A percentile compares a stretch with the other conserved stretches of the same genome.
These are phyloP conservation scores for Porites lobata DNA, from an alignment of 92 coral and sea anemone species.

Conservation along the genomic window DNA sequence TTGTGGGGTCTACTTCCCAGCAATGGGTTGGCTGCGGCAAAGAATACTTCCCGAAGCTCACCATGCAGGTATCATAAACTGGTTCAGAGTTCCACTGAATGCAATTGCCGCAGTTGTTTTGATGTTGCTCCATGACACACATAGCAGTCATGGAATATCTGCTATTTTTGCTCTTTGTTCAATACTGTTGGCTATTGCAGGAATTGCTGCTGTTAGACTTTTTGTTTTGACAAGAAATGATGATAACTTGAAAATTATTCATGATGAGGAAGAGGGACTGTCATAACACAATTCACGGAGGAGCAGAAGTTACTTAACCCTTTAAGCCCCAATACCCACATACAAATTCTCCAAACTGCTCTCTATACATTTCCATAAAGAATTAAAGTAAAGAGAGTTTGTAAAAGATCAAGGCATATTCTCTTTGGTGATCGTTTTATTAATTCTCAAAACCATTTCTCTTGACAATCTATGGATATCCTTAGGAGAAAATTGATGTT, in stretches of 20 bases:
- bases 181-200: constrained; percentile 82
- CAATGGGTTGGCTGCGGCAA: constrained; percentile 98
- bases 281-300: background rate
- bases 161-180: constrained; percentile 96
- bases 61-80: constrained; percentile 98
- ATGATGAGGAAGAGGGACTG: constrained; percentile 71
- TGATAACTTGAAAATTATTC: constrained; percentile 66
- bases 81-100: constrained; percentile 98
- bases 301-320: background rate
- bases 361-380: too few species aligned
- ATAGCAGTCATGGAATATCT: constrained; percentile 95
- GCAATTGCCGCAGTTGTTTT: constrained; percentile 94
- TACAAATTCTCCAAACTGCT: too few species aligned
- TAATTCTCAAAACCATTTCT: too few species aligned
- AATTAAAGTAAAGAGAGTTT: too few species aligned
- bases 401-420: too few species aligned
- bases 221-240: constrained; percentile 75
- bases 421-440: too few species aligned
- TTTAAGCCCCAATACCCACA: too few species aligned
- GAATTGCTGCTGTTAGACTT: constrained; percentile 79
- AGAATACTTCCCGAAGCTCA: constrained; percentile 97
- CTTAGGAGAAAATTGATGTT: too few species aligned
- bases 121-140: constrained; percentile 96
- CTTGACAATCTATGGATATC: too few species aligned
- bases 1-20: constrained; percentile 97